These are phyloP conservation scores for Syrrhaptes paradoxus DNA, from an alignment of 2,113 vertebrate species.

Conservation along the genomic window DNA sequence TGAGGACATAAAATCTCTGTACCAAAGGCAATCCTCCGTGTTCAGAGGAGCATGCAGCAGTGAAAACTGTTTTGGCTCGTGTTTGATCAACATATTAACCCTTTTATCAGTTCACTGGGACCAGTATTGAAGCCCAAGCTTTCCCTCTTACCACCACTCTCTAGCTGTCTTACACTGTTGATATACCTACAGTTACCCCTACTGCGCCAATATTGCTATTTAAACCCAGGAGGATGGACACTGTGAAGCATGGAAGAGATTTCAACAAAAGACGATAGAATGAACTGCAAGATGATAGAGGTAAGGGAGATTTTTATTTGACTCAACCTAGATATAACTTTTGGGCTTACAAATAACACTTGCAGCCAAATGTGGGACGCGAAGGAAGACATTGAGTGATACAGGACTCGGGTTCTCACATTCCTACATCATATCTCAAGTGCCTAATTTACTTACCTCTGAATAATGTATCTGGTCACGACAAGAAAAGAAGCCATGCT, in stretches of 20 bases:
- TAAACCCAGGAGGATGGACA: background rate
- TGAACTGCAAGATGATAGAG: background rate
- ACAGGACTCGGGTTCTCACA: background rate
- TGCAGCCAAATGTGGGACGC: background rate
- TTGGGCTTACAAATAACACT: background rate
- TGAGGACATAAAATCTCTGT: background rate
- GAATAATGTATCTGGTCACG: background rate
- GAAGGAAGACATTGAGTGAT: background rate
- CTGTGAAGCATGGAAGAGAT: background rate
- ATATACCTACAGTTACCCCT: background rate
- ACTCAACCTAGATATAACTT: background rate
- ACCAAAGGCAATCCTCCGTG: background rate
- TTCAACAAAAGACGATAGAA: background rate
- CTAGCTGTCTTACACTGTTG: background rate
- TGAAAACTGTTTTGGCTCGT: background rate
- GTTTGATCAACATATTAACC: background rate
- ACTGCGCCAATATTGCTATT: background rate
- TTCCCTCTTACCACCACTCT: background rate
- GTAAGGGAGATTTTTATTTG: background rate
- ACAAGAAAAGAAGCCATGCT: background rate
- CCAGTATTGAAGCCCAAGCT: background rate
- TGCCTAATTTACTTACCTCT: background rate
- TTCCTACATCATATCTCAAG: accelerated
- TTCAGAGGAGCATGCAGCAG: background rate
- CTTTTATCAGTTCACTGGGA: background rate